A percentile compares a stretch with the other conserved stretches of the same genome.
Evolutionary conservation across 2,113 vertebrate species (phyloP).

Genomic region (Fregetta grallaria): DNA sequence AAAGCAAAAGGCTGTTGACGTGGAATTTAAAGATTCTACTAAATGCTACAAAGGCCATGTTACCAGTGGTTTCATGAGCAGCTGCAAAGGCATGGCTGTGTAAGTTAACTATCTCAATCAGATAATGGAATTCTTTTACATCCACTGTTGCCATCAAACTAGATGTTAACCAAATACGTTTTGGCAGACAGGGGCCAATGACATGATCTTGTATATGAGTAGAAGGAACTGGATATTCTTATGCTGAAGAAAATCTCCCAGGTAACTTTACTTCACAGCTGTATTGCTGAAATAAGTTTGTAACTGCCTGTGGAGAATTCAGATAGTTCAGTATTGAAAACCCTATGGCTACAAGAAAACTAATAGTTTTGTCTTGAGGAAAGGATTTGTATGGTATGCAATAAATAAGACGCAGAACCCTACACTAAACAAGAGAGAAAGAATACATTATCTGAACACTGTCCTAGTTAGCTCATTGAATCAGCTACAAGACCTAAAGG

Average conservation of each 20-base stretch:
- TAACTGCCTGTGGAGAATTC: neutral
- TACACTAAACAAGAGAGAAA: neutral
- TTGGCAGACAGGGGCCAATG: neutral
- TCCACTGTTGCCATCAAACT: neutral
- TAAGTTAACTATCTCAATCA: neutral
- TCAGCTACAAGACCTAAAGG: neutral
- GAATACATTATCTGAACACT: neutral
- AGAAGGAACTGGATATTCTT: neutral
- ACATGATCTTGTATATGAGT: neutral
- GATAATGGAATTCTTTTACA: neutral
- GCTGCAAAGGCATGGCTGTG: neutral
- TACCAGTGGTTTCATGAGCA: neutral
- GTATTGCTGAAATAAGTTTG: neutral
- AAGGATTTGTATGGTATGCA: neutral
- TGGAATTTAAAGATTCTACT: neutral
- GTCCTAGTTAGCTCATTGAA: neutral
- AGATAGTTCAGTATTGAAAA: neutral
- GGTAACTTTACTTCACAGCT: neutral
- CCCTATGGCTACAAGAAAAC: neutral
- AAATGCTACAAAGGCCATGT: neutral
- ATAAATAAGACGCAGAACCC: neutral
- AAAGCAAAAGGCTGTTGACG: neutral
- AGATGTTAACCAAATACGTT: neutral
- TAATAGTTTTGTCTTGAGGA: neutral
- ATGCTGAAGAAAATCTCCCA: neutral